Conservation (phyloP, 92 coral and sea anemone species). For the Epizoanthus illoricatus region DNA sequence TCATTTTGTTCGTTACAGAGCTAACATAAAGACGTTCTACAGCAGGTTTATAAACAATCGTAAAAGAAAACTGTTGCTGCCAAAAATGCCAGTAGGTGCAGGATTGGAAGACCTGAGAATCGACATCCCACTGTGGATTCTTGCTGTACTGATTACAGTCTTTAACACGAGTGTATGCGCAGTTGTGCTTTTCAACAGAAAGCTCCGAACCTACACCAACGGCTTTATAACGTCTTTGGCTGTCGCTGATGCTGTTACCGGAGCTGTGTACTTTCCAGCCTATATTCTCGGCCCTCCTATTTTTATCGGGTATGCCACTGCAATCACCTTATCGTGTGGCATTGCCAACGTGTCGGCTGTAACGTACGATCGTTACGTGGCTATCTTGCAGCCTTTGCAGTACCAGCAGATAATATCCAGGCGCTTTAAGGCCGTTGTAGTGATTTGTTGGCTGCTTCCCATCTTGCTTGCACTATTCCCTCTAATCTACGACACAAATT, state of each 20-base stretch:
- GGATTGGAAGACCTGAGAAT: constrained; percentile 2
- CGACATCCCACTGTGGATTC: constrained; percentile 20
- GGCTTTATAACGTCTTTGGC: constrained; percentile 5
- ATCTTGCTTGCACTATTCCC: constrained; percentile 3
- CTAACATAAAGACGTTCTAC: too few relatives aligned
- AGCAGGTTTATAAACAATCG: neutral
- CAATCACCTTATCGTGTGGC: constrained; percentile 4
- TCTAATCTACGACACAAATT: constrained; percentile 3
- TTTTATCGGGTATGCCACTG: constrained; percentile 2
- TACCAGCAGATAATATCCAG: neutral
- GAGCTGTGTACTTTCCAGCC: constrained; percentile 3
- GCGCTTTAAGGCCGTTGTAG: constrained; percentile 8
- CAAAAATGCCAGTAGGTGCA: constrained; percentile 25
- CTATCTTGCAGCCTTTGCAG: neutral
- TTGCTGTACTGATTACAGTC: neutral
- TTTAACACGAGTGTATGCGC: constrained; percentile 8
- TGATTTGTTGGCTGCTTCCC: constrained; percentile 4
- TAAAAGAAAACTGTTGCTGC: neutral
- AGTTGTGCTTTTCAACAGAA: neutral
- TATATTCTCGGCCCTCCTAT: neutral
- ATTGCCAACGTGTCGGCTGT: constrained; percentile 26
- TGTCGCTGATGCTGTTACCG: constrained; percentile 18
- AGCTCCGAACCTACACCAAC: constrained; percentile 21
- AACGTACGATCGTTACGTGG: constrained; percentile 24
- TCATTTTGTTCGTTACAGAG: too few relatives aligned